These are phyloP conservation scores for Aethina tumida DNA, from an alignment of 1,140 invertebrate genomes.

Conservation along the genomic window DNA sequence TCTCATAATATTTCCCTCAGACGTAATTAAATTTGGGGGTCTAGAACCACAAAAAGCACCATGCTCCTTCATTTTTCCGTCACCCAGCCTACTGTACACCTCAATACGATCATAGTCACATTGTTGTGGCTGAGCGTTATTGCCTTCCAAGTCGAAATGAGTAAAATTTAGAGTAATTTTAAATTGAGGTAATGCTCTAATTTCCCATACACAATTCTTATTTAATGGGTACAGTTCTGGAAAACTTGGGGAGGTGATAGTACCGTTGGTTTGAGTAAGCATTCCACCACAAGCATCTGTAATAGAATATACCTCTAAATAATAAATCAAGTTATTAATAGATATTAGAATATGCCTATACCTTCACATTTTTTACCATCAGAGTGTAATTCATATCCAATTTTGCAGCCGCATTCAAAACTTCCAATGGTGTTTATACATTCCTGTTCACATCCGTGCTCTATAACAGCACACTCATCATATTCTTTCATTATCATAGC, in stretches of 20 bases:
- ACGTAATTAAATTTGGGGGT: conserved; percentile 79
- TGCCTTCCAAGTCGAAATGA: conserved; percentile 95
- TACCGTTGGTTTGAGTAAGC: conserved; percentile 79
- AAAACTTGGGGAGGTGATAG: conserved; percentile 90
- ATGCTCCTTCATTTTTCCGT: conserved; percentile 65
- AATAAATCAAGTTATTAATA: background rate
- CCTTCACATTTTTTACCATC: conserved; percentile 96
- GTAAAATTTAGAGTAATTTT: conserved; percentile 97
- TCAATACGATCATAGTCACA: conserved; percentile 94
- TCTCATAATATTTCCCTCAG: conserved; percentile 77
- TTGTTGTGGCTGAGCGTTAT: conserved; percentile 83
- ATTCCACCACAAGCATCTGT: conserved; percentile 92
- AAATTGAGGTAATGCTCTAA: conserved; percentile 82
- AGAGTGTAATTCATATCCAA: conserved; percentile 91
- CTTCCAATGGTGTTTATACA: conserved; percentile 93
- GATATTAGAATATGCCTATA: conserved; percentile 42
- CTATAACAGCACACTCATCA: conserved; percentile 78
- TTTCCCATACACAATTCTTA: conserved; percentile 97
- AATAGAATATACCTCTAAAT: conserved; percentile 60
- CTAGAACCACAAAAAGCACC: conserved; percentile 79
- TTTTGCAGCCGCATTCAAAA: conserved; percentile 88
- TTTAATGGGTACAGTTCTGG: conserved; percentile 88
- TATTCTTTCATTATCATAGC: conserved; percentile 92
- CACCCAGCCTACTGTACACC: conserved; percentile 73
- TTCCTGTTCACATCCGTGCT: conserved; percentile 92